Conservation (phyloP, 2,797 vertebrate species). For the Gastrophryne carolinensis region DNA sequence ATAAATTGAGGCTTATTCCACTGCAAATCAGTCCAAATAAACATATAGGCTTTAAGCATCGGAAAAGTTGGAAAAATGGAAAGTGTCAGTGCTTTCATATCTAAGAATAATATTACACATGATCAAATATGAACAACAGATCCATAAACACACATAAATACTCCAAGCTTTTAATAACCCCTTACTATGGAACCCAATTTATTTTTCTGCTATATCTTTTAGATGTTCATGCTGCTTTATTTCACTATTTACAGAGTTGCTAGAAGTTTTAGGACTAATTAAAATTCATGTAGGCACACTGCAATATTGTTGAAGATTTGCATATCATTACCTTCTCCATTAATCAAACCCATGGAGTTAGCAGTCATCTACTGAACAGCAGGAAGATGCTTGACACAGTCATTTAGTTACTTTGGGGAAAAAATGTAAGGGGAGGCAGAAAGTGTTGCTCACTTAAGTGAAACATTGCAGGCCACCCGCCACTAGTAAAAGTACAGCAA, state of each 20-base stretch:
- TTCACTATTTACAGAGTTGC: conserved; percentile 20
- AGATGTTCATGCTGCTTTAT: conserved; percentile 25
- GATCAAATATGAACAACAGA: background rate
- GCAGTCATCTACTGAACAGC: conserved; percentile 45
- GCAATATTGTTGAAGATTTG: conserved; percentile 41
- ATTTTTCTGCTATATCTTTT: conserved; percentile 11
- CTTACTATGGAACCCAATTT: conserved; percentile 21
- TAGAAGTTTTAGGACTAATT: conserved; percentile 32
- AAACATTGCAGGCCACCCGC: conserved; percentile 36
- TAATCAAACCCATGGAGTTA: conserved; percentile 48
- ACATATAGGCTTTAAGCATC: too few relatives aligned
- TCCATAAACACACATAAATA: conserved; percentile 44
- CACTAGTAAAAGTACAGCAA: conserved; percentile 16
- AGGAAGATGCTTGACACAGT: conserved; percentile 41
- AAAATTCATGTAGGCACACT: conserved; percentile 44
- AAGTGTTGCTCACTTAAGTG: conserved; percentile 38
- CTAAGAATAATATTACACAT: background rate
- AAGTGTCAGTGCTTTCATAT: background rate
- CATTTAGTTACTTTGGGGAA: conserved; percentile 39
- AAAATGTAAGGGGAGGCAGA: conserved; percentile 20
- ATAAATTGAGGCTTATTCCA: too few relatives aligned
- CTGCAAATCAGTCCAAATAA: too few relatives aligned
- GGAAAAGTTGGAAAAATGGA: background rate
- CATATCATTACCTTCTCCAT: conserved; percentile 48
- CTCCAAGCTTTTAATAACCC: conserved; percentile 66